These are phyloP conservation scores for Delia radicum DNA, from an alignment of 1,140 invertebrate genomes.

Conservation along the genomic window DNA sequence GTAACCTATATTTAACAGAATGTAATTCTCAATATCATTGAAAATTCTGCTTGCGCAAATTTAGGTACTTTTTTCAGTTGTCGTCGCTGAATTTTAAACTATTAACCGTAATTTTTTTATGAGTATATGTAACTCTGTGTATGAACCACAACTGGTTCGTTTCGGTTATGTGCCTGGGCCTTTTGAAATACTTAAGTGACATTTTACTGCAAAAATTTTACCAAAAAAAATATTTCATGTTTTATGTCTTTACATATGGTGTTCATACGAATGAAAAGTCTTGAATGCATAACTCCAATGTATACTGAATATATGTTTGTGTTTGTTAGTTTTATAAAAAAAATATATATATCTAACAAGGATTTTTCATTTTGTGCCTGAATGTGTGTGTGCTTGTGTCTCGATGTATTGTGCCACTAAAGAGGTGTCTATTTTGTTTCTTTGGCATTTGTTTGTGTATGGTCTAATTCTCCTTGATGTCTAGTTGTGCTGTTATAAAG, in stretches of 20 bases:
- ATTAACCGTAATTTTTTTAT: too few relatives aligned
- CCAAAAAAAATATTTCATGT: slow-evolving; percentile 1
- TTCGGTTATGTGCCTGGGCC: background rate
- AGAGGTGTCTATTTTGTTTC: background rate
- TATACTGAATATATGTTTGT: background rate
- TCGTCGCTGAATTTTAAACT: too few relatives aligned
- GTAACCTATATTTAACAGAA: too few relatives aligned
- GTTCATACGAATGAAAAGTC: background rate
- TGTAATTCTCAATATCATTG: too few relatives aligned
- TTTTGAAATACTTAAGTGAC: background rate
- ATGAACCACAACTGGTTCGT: background rate
- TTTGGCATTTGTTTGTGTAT: background rate
- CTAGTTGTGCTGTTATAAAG: background rate
- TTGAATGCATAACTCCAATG: too few relatives aligned
- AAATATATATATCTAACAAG: background rate
- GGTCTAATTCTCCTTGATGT: background rate
- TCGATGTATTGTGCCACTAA: background rate
- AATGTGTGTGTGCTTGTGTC: background rate
- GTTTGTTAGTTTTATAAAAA: background rate
- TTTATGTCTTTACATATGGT: background rate
- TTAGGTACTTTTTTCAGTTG: too few relatives aligned
- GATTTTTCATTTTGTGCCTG: background rate
- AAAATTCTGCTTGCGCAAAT: too few relatives aligned
- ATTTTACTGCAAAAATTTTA: slow-evolving; percentile 1
- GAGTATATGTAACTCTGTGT: background rate